A percentile compares a stretch with the other conserved stretches of the same genome.
These are phyloP conservation scores for Euura saliciscinereae DNA, from an alignment of 1,140 invertebrate genomes.

Conservation along the genomic window DNA sequence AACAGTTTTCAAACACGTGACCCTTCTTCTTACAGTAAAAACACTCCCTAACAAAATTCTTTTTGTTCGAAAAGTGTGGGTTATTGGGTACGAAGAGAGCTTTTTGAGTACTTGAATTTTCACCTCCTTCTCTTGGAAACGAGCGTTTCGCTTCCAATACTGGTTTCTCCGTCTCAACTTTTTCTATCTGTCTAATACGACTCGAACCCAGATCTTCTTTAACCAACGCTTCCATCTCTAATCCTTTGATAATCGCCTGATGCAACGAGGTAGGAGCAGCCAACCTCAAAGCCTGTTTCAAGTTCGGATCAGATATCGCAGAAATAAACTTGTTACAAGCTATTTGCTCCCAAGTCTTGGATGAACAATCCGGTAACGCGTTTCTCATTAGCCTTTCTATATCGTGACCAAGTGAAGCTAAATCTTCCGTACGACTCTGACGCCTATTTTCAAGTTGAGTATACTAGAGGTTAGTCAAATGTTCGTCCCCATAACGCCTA, in stretches of 20 bases:
- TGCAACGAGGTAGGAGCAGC: not conserved
- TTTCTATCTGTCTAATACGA: not conserved
- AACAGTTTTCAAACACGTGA: too few relatives aligned
- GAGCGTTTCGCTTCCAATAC: too few relatives aligned
- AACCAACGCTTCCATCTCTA: not conserved
- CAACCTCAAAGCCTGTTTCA: not conserved
- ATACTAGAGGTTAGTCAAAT: too few relatives aligned
- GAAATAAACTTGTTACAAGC: not conserved
- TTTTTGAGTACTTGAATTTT: too few relatives aligned
- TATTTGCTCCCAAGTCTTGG: not conserved
- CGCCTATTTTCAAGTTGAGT: too few relatives aligned
- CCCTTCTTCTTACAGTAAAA: too few relatives aligned
- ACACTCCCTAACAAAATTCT: too few relatives aligned
- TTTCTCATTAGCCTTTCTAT: not conserved
- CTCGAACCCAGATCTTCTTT: not conserved
- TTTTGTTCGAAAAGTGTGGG: too few relatives aligned
- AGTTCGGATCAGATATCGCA: not conserved
- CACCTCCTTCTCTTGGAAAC: too few relatives aligned
- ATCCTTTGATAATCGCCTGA: not conserved
- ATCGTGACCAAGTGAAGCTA: not conserved
- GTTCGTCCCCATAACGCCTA: too few relatives aligned
- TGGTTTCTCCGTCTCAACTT: too few relatives aligned
- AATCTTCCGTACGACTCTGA: not conserved
- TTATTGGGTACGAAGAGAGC: too few relatives aligned
- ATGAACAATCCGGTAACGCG: not conserved